Percentiles rank a stretch among this genome's conserved stretches.
phyloP scores from a whole-genome alignment of 1,140 invertebrate species.

The Mya arenaria region DNA sequence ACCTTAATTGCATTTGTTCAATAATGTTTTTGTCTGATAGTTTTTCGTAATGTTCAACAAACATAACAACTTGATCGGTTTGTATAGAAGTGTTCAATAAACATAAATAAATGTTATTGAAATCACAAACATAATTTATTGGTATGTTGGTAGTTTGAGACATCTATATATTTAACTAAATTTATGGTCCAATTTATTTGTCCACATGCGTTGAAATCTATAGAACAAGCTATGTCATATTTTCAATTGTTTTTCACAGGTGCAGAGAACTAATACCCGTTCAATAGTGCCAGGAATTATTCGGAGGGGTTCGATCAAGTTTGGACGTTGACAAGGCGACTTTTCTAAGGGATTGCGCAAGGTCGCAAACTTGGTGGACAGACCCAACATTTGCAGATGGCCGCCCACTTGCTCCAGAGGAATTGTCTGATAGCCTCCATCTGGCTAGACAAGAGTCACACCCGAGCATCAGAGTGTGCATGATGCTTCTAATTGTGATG shows the following conservation, averaged over 20 bases:
- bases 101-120: conserved; percentile 1
- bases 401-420: not conserved
- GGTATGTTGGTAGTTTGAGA: no score
- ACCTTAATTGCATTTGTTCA: not conserved
- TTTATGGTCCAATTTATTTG: no score
- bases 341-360: not conserved
- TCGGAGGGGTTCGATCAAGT: not conserved
- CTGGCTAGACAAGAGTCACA: not conserved
- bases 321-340: not conserved
- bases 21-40: not conserved
- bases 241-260: not conserved
- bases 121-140: no score
- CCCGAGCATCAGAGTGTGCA: not conserved
- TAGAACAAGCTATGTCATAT: no score
- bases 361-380: conserved; percentile 2
- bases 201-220: no score
- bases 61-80: not conserved
- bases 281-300: not conserved
- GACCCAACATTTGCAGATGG: not conserved
- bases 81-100: no score
- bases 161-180: no score
- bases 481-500: conserved; percentile 7
- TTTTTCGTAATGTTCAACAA: not conserved
- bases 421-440: not conserved
- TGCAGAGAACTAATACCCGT: not conserved